Base-by-base conservation (phyloP, 2,797 vertebrate genomes). In the Scarus forsteni region DNA sequence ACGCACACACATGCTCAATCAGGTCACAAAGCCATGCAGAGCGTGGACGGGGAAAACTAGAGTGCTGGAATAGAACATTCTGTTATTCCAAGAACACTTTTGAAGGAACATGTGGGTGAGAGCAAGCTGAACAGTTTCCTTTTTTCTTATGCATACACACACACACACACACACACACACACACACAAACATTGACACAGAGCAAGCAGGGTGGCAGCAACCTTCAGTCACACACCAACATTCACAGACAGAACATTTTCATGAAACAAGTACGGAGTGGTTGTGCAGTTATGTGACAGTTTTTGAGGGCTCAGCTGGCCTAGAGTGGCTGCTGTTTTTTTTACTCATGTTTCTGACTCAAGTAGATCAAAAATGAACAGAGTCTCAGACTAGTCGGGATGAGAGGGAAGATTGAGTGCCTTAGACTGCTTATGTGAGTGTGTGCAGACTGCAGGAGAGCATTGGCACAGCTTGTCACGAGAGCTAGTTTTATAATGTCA, bases 401-500 rank as follows among this genome's bases (percentile, higher is more conserved):
- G 51, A 73, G 61, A 43, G 67, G 48, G 44, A 49, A 54, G 70
- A 72, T 67, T 67, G 19, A 36, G 56, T 70, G 73, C 49, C 36
- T 69, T 10, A 48, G 62, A 45, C 60, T 18, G 66, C 16, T 49
- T 44, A 62, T 15, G 66, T 62, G 64, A 51, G 65, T 43, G 81
- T 46, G 50, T 75, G 81, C 38, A 7, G 75, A 77, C 62, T 9
- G 70, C 54, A 74, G 67, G 53, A 48, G 75, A 77, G 81, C 58
- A 69, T 18, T 73, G 84, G 66, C 70, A 84, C 62, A 15, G 73
- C 83, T 81, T 88, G 83, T 89, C 90, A 92, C 71, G 76, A 85
- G 79, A 91, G 84, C 75, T 76, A n/a, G 73, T 92, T 92, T 91
- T 89, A 85, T 78, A 77, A 90, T 85, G 90, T 92, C 90, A 92